Evolutionary conservation across 2,113 vertebrate genomes (phyloP).

Genomic region (Aldabrachelys gigantea): DNA sequence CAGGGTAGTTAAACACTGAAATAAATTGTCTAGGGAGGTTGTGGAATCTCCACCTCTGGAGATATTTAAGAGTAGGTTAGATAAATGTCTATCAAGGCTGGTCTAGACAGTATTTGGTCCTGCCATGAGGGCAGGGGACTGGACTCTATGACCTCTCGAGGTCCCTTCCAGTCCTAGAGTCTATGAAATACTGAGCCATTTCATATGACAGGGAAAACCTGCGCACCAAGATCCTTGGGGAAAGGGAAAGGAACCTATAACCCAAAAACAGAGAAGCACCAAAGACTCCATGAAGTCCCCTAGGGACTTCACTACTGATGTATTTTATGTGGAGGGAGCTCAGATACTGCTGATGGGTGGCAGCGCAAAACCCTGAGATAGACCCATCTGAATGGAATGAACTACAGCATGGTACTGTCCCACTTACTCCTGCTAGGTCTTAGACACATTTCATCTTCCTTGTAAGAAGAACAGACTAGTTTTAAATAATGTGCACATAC

Average conservation of each 20-base stretch:
- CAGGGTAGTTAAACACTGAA: no score
- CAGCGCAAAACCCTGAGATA: not conserved
- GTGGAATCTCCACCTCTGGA: no score
- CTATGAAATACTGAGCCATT: not conserved
- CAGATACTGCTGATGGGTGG: fast-evolving
- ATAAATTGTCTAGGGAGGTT: no score
- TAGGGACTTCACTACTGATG: not conserved
- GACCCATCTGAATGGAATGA: not conserved
- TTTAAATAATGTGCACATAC: not conserved
- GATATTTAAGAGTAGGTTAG: no score
- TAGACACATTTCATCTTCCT: not conserved
- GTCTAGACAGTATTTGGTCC: no score
- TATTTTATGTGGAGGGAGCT: fast-evolving
- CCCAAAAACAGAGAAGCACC: not conserved
- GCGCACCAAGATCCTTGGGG: not conserved
- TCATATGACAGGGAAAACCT: not conserved
- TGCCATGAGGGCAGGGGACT: no score
- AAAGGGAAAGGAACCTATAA: not conserved
- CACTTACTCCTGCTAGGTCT: not conserved
- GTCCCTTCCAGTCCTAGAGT: no score
- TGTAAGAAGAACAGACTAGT: not conserved
- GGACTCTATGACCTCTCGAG: no score
- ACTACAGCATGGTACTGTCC: not conserved
- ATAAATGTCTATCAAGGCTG: no score
- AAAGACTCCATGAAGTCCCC: not conserved